Evolutionary conservation across 2,113 vertebrate genomes (phyloP).

Genomic region (Neogobius melanostomus): DNA sequence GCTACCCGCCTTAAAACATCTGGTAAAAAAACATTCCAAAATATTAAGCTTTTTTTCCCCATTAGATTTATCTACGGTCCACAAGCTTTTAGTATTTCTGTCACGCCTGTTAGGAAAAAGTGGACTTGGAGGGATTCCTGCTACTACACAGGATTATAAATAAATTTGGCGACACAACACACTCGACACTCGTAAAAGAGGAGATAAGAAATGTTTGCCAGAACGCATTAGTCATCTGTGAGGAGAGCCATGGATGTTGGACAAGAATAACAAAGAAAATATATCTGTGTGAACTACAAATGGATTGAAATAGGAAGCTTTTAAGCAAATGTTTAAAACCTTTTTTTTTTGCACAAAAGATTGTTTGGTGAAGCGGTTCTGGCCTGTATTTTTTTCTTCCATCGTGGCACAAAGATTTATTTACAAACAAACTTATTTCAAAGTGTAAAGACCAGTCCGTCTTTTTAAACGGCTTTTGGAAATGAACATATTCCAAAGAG

Average conservation of each 20-base stretch:
- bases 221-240: background rate
- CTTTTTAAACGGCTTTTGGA: no score
- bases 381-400: no score
- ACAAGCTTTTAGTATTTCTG: background rate
- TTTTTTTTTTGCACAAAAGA: no score
- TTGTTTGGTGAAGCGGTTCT: no score
- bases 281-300: background rate
- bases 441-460: no score
- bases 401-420: no score
- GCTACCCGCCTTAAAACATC: background rate
- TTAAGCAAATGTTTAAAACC: no score
- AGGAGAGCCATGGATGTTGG: background rate
- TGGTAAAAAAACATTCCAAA: background rate
- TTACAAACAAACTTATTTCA: no score
- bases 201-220: constrained; percentile 1
- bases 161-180: background rate
- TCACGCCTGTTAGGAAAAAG: background rate
- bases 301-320: background rate
- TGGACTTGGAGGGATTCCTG: background rate
- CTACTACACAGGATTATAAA: background rate
- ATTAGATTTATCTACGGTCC: background rate
- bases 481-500: no score
- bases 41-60: background rate
- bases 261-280: background rate
- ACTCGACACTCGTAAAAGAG: background rate